Evolutionary conservation across 2,113 vertebrate genomes (phyloP).

Genomic region (Romanogobio albipinnatus): DNA sequence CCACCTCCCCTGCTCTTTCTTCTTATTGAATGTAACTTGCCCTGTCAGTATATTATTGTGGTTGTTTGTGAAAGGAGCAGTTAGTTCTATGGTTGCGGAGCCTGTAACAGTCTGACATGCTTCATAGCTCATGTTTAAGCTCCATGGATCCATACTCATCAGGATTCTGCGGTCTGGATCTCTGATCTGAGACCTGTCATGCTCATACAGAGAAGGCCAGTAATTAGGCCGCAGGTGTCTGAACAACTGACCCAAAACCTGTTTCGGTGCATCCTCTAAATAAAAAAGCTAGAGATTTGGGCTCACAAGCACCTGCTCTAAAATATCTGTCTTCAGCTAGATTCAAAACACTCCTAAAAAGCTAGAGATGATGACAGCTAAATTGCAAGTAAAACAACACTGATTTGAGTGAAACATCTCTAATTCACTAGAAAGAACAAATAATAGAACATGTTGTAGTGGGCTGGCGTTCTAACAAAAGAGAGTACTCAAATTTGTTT

Average conservation of each 20-base stretch:
- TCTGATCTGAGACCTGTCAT: constrained; percentile 12
- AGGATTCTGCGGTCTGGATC: background rate
- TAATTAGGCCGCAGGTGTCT: constrained; percentile 19
- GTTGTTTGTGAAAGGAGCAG: constrained; percentile 16
- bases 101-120: background rate
- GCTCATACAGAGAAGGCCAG: background rate
- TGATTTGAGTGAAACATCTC: background rate
- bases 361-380: constrained; percentile 39
- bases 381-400: constrained; percentile 22
- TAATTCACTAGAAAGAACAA: constrained; percentile 29
- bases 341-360: background rate
- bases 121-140: constrained; percentile 4
- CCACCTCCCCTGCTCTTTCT: background rate
- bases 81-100: background rate
- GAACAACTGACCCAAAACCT: constrained; percentile 11
- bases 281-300: background rate
- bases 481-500: constrained; percentile 8
- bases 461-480: constrained; percentile 5
- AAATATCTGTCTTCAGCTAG: constrained; percentile 27
- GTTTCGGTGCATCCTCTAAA: background rate
- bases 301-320: constrained; percentile 6
- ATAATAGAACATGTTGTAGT: background rate
- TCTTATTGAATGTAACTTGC: background rate
- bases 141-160: background rate
- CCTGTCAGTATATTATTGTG: constrained; percentile 3